These are phyloP conservation scores for Daktulosphaira vitifoliae DNA, from an alignment of 1,140 invertebrate species.

Conservation along the genomic window DNA sequence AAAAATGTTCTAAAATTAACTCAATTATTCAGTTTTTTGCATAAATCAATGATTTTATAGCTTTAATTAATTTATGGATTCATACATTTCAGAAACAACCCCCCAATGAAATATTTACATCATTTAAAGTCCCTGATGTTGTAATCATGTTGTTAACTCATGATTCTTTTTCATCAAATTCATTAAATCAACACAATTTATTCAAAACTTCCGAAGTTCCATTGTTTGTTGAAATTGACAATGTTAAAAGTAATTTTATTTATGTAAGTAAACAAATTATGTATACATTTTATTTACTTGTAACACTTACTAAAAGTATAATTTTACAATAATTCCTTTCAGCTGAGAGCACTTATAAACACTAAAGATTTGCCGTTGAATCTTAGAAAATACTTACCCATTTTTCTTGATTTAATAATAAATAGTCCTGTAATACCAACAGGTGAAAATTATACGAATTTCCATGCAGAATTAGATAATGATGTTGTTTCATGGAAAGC, in stretches of 20 bases:
- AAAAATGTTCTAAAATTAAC: too few species aligned
- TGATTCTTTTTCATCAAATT: conserved; percentile 49
- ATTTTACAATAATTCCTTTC: too few species aligned
- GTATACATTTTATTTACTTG: not conserved
- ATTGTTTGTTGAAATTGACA: conserved; percentile 66
- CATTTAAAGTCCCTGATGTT: conserved; percentile 59
- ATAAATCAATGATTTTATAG: conserved; percentile 11
- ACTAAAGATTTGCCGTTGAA: conserved; percentile 53
- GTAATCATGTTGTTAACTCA: conserved; percentile 62
- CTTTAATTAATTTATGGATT: not conserved
- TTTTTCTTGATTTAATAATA: conserved; percentile 60
- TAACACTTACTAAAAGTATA: not conserved
- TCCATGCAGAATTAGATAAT: conserved; percentile 64
- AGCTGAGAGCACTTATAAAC: conserved; percentile 63
- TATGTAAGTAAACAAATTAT: conserved; percentile 51
- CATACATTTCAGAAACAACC: conserved; percentile 49
- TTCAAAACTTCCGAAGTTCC: conserved; percentile 59
- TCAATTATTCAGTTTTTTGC: too few species aligned
- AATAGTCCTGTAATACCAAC: conserved; percentile 56
- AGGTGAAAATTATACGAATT: conserved; percentile 55
- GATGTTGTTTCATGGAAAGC: conserved; percentile 57
- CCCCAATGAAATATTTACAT: conserved; percentile 56
- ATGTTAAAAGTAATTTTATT: conserved; percentile 73
- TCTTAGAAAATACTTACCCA: conserved; percentile 59
- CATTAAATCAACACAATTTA: conserved; percentile 47